A percentile compares a stretch with the other conserved stretches of the same genome.
These are phyloP conservation scores for Hydrotaea cyrtoneurina DNA, from an alignment of 2,888 invertebrate genomes.

Conservation along the genomic window DNA sequence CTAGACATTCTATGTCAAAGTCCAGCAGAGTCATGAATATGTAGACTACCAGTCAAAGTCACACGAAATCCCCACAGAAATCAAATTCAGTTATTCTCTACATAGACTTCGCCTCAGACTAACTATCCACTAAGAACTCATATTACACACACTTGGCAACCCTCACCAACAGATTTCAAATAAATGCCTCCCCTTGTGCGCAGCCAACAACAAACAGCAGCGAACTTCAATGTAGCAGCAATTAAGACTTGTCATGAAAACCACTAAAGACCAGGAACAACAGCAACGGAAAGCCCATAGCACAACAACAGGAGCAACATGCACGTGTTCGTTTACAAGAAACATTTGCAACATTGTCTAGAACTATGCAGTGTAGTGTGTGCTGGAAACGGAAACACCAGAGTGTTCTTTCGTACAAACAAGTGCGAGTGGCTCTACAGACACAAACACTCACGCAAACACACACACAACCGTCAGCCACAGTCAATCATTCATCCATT, in stretches of 20 bases:
- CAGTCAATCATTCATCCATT: too few relatives aligned
- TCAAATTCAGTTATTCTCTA: too few relatives aligned
- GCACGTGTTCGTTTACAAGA: conserved; percentile 47
- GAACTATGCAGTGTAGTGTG: not conserved
- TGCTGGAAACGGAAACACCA: conserved; percentile 51
- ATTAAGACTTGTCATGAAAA: conserved; percentile 45
- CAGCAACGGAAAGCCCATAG: conserved; percentile 14
- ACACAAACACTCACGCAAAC: not conserved
- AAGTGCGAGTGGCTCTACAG: not conserved
- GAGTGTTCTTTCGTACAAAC: conserved; percentile 17
- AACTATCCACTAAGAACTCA: too few relatives aligned
- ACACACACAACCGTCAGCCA: too few relatives aligned
- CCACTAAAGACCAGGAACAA: not conserved
- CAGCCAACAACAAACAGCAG: not conserved
- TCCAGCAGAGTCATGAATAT: too few relatives aligned
- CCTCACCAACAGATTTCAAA: not conserved
- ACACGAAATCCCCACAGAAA: too few relatives aligned
- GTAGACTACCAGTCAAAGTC: too few relatives aligned
- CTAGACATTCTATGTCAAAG: too few relatives aligned
- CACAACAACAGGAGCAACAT: conserved; percentile 15
- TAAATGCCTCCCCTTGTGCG: not conserved
- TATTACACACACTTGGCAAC: conserved; percentile 1
- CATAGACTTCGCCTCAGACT: too few relatives aligned
- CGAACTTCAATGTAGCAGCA: not conserved
- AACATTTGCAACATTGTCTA: conserved; percentile 52